Percentiles rank a stretch among this genome's conserved stretches.
These are phyloP conservation scores for Aix galericulata DNA, from an alignment of 2,113 vertebrate species.

Conservation along the genomic window DNA sequence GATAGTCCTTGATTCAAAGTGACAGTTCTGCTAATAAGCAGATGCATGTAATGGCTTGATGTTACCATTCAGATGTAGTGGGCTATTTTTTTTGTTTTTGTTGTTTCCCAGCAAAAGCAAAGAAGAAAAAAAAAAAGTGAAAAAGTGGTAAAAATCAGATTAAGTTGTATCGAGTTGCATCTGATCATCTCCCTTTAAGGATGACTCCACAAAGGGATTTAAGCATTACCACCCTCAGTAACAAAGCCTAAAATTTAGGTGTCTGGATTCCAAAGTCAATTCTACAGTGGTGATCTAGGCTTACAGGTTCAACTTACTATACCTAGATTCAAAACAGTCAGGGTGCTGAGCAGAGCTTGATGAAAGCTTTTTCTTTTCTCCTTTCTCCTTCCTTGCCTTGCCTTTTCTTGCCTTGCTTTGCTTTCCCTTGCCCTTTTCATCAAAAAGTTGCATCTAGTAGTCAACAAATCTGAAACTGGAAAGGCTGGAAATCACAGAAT, in stretches of 20 bases:
- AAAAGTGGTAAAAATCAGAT: constrained; percentile 19
- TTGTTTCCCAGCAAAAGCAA: background rate
- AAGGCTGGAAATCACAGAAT: background rate
- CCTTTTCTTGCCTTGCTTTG: too few relatives aligned
- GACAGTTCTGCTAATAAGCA: background rate
- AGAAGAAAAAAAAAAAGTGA: background rate
- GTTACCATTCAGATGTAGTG: background rate
- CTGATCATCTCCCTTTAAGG: constrained; percentile 15
- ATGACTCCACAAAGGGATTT: background rate
- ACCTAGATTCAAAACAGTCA: background rate
- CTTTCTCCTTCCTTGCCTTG: background rate
- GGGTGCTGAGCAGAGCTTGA: background rate
- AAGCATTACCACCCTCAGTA: background rate
- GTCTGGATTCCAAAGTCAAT: constrained; percentile 35
- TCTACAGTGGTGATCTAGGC: background rate
- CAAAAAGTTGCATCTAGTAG: background rate
- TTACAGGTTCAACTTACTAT: background rate
- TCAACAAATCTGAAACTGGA: background rate
- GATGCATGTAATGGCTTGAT: background rate
- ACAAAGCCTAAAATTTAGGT: background rate
- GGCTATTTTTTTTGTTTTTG: background rate
- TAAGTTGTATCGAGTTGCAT: background rate
- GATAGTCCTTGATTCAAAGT: background rate
- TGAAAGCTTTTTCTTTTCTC: background rate
- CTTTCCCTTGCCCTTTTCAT: background rate